Base-by-base conservation (phyloP, 2,797 vertebrate genomes). In the Myotis myotis region DNA sequence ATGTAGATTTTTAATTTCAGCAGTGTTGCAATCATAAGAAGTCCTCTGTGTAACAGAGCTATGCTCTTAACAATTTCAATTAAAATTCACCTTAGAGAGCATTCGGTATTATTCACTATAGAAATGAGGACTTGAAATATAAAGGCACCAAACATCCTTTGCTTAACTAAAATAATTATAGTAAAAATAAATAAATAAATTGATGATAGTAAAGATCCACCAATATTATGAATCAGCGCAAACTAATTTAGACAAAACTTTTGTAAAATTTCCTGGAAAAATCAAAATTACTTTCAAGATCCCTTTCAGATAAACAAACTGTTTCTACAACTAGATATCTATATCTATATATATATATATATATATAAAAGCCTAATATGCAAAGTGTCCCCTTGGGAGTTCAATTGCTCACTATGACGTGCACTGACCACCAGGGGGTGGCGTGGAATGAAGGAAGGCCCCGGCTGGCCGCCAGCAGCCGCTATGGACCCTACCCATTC, bases 91-190 rank as follows among this genome's bases (percentile, higher is more conserved):
- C 15, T 80, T 41, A 57, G 23, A 66, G 38, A 47, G 19, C n/a
- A 51, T 41, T 89, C 53, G 78, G 2, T 78, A 33, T 80, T 93
- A 87, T 49, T 88, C 47, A n/a, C 47, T 53, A n/a, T 30, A 66
- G 30, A 81, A 87, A 85, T 81, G 88, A 91, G 51, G 66, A 93
- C 30, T 47, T 71, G 19, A 19, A 86, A 51, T 85, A 8, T 91
- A 79, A 90, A 91, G 38, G 5, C 17, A 38, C 22, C 51, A 93
- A 11, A 47, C 11, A 88, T 72, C 16, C n/a, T 88, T 93, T 60
- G 70, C 53, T 76, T 91, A 85, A 81, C 91, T 94, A 93, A 94
- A 94, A 93, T 75, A 6, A 75, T 74, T 64, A 38, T 7, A 64
- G 30, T 81, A 95, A 96, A 71, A 66, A 66, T 33, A 66, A 66